Evolutionary conservation across 2,888 invertebrate species (phyloP).

Genomic region (Scelioninae gen. 1): DNA sequence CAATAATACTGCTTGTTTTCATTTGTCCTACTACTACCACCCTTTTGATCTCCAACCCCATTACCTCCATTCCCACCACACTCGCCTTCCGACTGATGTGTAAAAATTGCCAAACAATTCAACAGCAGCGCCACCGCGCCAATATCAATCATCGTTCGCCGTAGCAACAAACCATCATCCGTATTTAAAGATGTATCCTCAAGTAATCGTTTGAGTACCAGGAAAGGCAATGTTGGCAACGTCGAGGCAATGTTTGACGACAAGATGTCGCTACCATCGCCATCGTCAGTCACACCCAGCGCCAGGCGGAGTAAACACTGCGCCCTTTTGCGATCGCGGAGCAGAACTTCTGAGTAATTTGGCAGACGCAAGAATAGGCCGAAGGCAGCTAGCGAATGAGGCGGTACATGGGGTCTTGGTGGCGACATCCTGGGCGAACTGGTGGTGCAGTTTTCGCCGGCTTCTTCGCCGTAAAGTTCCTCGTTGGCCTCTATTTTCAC

Average conservation of each 20-base stretch:
- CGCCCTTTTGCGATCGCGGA: slow-evolving; percentile 93
- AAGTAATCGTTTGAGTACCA: slow-evolving; percentile 90
- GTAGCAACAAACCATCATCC: slow-evolving; percentile 90
- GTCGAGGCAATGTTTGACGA: slow-evolving; percentile 88
- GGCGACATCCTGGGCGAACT: slow-evolving; percentile 85
- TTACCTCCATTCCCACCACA: slow-evolving; percentile 84
- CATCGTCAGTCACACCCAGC: no score
- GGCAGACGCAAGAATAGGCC: slow-evolving; percentile 94
- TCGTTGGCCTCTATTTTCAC: slow-evolving; percentile 87
- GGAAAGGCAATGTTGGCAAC: slow-evolving; percentile 91
- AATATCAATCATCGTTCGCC: slow-evolving; percentile 91
- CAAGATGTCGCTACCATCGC: slow-evolving; percentile 92
- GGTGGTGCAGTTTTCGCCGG: slow-evolving; percentile 85
- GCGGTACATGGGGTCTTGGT: slow-evolving; percentile 88
- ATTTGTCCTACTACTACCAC: slow-evolving; percentile 83
- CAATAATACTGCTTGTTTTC: slow-evolving; percentile 93
- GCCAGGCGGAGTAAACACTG: slow-evolving; percentile 94
- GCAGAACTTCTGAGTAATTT: slow-evolving; percentile 94
- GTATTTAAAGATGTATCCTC: slow-evolving; percentile 90
- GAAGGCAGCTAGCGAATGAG: slow-evolving; percentile 96
- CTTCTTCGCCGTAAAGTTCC: slow-evolving; percentile 87
- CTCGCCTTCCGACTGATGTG: slow-evolving; percentile 87
- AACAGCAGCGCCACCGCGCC: slow-evolving; percentile 94
- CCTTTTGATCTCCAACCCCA: slow-evolving; percentile 81
- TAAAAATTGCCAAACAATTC: slow-evolving; percentile 94